Evolutionary conservation across 2,113 vertebrate genomes (phyloP), one percentile per base, ranked within the genome.

Genomic region (Psammodynastes pulverulentus): DNA sequence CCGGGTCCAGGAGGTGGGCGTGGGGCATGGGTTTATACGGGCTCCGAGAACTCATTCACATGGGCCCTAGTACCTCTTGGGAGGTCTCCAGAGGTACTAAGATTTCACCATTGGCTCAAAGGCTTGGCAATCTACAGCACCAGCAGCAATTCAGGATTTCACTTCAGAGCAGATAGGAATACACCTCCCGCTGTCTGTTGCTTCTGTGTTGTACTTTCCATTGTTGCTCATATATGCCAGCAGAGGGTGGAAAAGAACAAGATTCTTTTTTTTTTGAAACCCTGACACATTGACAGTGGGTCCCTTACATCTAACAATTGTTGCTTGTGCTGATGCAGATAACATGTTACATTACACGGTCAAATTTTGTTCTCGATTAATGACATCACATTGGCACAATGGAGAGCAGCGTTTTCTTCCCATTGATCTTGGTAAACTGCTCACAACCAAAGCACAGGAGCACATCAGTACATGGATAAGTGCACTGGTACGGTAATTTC

Each of bases 301-400:
- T 24, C 19, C 49, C 1, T 94, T 67, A 93, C 88, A 26, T 26
- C 48, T 89, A 19, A 0, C 24, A 19, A 85, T 94, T 48, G 1
- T 86, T 93, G 67, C 58, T 87, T 86, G 9, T 94, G 43, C 72
- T 94, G 29, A 2, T 93, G 52, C 51, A 91, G 43, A 43, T 87
- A 90, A 43, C 21, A 29, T 79, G 24, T 58, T 92, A 92, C 79
- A 62, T 45, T 91, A 0, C 43, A 29, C 88, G 9, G 13, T 89
- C 90, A 91, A 86, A 26, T 79, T 92, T 94, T 90, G 6, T 26
- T 9, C 1, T 79, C 19, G 56, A 1, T 12, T 88, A 54, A 49
- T 72, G 88, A 49, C 4, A 29, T 88, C 58, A 48, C 7, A 12
- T 5, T 72, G 46, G 45, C 52, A 88, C 88, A 85, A 84, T 62